Conservation (phyloP, 1,140 invertebrate species). For the Andricus grossulariae region DNA sequence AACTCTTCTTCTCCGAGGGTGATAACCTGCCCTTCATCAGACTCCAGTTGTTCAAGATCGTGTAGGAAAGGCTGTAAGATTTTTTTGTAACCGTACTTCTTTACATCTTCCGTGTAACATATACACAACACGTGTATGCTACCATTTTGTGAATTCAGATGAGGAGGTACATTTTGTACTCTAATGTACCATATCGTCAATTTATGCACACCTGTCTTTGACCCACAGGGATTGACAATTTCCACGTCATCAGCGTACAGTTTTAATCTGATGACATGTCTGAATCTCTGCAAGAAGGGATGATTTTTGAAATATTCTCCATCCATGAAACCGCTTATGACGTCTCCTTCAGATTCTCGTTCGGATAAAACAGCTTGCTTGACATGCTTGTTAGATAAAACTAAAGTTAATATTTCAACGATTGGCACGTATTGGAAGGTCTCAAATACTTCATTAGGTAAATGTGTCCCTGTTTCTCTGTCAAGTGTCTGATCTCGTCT, state of each 20-base stretch:
- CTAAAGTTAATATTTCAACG: neutral
- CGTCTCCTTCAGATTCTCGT: neutral
- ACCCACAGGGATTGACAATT: slow-evolving; percentile 34
- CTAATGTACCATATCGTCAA: slow-evolving; percentile 25
- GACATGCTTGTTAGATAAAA: slow-evolving; percentile 17
- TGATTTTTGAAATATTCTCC: slow-evolving; percentile 31
- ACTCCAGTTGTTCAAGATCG: slow-evolving; percentile 37
- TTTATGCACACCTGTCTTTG: slow-evolving; percentile 38
- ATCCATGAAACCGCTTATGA: slow-evolving; percentile 28
- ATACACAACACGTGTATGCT: slow-evolving; percentile 31
- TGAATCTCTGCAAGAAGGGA: slow-evolving; percentile 17
- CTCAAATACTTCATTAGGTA: slow-evolving; percentile 17
- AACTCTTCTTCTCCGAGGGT: slow-evolving; percentile 23
- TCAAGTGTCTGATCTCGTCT: slow-evolving; percentile 22
- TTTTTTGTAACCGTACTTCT: neutral
- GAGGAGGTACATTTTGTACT: slow-evolving; percentile 32
- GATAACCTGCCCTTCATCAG: slow-evolving; percentile 35
- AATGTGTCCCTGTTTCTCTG: neutral
- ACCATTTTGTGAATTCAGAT: slow-evolving; percentile 34
- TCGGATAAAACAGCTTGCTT: slow-evolving; percentile 17
- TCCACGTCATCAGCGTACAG: slow-evolving; percentile 39
- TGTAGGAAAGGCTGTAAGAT: slow-evolving; percentile 25
- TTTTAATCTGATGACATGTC: slow-evolving; percentile 33
- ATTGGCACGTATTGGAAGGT: slow-evolving; percentile 37
- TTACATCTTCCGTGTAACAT: slow-evolving; percentile 9